Conservation (phyloP, 2,888 invertebrate species). For the Aporophyla nigra region DNA sequence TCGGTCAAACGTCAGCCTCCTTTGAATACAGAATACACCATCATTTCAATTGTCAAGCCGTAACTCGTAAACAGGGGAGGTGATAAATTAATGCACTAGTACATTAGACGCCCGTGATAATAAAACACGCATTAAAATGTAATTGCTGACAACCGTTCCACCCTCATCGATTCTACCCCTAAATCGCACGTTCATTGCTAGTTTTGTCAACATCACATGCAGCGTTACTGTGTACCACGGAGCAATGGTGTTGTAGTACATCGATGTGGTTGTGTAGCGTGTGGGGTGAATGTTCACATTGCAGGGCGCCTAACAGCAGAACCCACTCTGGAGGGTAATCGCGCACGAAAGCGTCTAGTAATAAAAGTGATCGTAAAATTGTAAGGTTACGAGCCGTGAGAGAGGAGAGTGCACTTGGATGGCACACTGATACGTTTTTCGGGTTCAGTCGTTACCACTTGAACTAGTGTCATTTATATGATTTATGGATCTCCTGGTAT, state of each 20-base stretch:
- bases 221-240: constrained; percentile 19
- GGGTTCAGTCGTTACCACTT: constrained; percentile 78
- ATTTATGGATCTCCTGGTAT: constrained; percentile 81
- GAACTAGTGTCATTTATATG: constrained; percentile 77
- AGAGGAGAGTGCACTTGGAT: constrained; percentile 87
- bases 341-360: constrained; percentile 91
- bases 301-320: constrained; percentile 88
- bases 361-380: constrained; percentile 90
- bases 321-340: constrained; percentile 91
- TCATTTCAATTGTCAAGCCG: constrained; percentile 89
- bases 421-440: constrained; percentile 88
- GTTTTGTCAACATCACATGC: constrained; percentile 22
- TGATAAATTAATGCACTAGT: constrained; percentile 90
- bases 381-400: constrained; percentile 89
- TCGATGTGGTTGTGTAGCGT: constrained; percentile 68
- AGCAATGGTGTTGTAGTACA: constrained; percentile 75
- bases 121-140: constrained; percentile 90
- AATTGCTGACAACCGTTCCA: constrained; percentile 84
- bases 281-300: constrained; percentile 78
- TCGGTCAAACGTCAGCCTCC: constrained; percentile 77
- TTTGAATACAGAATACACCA: constrained; percentile 84
- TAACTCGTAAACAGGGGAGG: constrained; percentile 88
- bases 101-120: constrained; percentile 89
- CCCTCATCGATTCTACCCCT: constrained; percentile 49
- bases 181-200: constrained; percentile 69